Evolutionary conservation across 2,113 vertebrate genomes (phyloP).

Genomic region (Cacatua alba): DNA sequence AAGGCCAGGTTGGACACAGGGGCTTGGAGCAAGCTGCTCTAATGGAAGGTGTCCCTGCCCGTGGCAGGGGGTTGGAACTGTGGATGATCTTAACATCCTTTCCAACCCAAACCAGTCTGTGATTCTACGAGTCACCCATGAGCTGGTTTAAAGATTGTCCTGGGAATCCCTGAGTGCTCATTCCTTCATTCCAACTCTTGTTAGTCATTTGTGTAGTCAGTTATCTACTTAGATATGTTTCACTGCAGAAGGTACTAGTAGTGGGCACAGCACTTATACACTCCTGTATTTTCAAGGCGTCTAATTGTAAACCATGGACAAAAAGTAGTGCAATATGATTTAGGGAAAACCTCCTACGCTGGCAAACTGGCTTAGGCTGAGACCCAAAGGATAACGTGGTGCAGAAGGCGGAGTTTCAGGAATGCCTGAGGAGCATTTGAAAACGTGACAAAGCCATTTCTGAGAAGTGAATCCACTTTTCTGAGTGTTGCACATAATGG

Average conservation of each 20-base stretch:
- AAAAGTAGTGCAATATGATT: neutral
- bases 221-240: neutral
- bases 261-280: neutral
- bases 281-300: neutral
- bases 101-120: neutral
- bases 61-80: neutral
- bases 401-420: neutral
- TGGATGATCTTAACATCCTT: neutral
- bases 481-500: neutral
- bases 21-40: neutral
- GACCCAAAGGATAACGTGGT: neutral
- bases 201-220: neutral
- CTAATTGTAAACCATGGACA: neutral
- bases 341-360: neutral
- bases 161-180: neutral
- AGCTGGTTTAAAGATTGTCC: neutral
- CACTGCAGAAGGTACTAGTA: too few relatives aligned
- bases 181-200: neutral
- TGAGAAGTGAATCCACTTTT: neutral
- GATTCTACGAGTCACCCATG: neutral
- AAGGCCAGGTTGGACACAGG: neutral
- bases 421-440: neutral
- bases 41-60: neutral
- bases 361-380: neutral
- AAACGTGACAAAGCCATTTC: neutral